These are phyloP conservation scores for Rhogogaster chlorosoma DNA, from an alignment of 2,888 invertebrate genomes.

Conservation along the genomic window DNA sequence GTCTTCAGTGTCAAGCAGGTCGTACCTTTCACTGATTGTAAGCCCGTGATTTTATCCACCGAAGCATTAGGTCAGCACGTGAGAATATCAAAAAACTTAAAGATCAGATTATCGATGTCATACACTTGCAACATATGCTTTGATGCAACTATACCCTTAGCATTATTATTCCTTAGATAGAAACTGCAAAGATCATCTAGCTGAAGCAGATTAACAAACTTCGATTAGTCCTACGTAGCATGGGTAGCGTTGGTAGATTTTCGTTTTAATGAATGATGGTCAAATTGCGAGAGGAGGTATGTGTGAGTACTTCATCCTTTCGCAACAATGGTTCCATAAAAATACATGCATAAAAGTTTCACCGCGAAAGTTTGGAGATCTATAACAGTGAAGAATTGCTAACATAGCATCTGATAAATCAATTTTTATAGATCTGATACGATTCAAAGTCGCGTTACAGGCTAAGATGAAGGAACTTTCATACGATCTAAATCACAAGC, in stretches of 20 bases:
- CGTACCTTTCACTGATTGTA: constrained; percentile 37
- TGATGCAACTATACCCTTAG: background rate
- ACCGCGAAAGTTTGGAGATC: background rate
- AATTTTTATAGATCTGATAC: constrained; percentile 7
- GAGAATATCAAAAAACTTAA: background rate
- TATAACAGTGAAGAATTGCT: background rate
- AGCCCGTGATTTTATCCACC: background rate
- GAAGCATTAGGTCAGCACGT: constrained; percentile 7
- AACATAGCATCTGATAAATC: background rate
- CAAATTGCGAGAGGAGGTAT: background rate
- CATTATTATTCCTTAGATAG: background rate
- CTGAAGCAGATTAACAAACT: background rate
- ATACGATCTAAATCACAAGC: background rate
- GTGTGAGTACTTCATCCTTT: background rate
- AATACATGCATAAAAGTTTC: background rate
- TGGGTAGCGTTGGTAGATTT: background rate
- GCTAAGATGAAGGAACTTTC: background rate
- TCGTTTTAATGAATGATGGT: background rate
- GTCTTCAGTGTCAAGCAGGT: background rate
- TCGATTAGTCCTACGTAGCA: background rate
- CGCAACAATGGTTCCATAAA: background rate
- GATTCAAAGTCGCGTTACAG: background rate
- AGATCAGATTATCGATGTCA: constrained; percentile 15
- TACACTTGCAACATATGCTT: background rate
- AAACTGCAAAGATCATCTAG: background rate